phyloP scores from a whole-genome alignment of 2,113 vertebrate genomes.

The Dryoscopus gambensis region DNA sequence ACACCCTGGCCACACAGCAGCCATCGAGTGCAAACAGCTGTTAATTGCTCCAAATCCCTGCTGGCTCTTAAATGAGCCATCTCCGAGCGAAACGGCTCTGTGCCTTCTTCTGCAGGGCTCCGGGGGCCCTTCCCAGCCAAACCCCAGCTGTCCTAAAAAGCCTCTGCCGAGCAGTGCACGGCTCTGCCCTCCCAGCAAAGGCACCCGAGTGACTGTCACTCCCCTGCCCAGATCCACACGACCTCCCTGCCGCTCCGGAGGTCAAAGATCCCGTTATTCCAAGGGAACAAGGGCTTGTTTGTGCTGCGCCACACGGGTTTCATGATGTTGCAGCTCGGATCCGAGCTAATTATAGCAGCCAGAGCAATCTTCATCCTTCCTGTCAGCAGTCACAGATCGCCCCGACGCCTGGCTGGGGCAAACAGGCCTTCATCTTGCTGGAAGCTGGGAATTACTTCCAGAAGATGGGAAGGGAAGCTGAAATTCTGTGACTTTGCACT shows the following conservation, averaged over 20 bases:
- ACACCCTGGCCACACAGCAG: not conserved
- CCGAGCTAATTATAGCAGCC: not conserved
- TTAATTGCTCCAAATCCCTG: not conserved
- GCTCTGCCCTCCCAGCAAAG: not conserved
- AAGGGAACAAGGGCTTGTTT: not conserved
- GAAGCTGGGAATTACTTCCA: not conserved
- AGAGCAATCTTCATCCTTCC: not conserved
- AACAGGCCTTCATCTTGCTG: rapidly evolving
- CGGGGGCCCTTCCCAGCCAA: not conserved
- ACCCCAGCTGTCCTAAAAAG: not conserved
- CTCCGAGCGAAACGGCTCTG: not conserved
- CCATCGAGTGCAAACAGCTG: not conserved
- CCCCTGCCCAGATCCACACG: not conserved
- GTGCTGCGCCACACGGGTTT: not conserved
- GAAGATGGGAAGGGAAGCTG: not conserved
- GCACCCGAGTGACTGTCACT: not conserved
- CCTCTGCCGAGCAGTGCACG: rapidly evolving
- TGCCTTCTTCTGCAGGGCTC: not conserved
- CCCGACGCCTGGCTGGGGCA: not conserved
- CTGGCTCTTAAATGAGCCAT: not conserved
- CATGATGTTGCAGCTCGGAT: not conserved
- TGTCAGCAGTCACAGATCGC: not conserved
- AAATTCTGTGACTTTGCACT: not conserved
- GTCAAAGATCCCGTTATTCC: not conserved
- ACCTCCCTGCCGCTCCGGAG: not conserved